Evolutionary conservation across 2,113 vertebrate species (phyloP).

Genomic region (Sceloporus tristichus): DNA sequence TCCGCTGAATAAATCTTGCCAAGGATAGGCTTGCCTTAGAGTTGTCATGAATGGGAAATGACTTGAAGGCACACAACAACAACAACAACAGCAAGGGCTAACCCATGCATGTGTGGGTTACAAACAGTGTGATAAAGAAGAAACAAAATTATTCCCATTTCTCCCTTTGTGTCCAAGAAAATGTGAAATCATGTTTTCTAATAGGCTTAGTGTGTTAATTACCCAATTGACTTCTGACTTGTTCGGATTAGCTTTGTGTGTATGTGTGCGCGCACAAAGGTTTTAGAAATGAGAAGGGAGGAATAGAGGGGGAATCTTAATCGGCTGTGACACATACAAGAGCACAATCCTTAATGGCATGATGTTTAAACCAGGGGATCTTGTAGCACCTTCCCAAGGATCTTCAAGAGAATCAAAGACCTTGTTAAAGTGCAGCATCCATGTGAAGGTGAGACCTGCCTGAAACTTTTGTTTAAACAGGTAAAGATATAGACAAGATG

Average conservation of each 20-base stretch:
- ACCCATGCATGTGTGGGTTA: not conserved
- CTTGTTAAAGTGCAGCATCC: not conserved
- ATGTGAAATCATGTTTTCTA: conserved; percentile 53
- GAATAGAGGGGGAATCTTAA: conserved; percentile 28
- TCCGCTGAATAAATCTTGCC: too few species aligned
- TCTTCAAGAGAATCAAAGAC: conserved; percentile 47
- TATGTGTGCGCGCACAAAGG: not conserved
- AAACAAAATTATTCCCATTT: conserved; percentile 31
- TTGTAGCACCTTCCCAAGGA: not conserved
- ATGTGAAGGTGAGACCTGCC: too few species aligned
- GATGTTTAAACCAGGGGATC: conserved; percentile 33
- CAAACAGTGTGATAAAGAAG: too few species aligned
- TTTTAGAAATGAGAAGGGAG: conserved; percentile 41
- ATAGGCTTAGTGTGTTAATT: conserved; percentile 52
- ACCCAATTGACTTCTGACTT: conserved; percentile 64
- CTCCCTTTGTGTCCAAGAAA: conserved; percentile 40
- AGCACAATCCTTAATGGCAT: conserved; percentile 49
- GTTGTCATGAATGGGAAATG: too few species aligned
- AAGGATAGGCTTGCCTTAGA: too few species aligned
- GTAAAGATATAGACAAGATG: too few species aligned
- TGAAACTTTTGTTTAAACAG: too few species aligned
- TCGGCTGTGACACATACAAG: conserved; percentile 51
- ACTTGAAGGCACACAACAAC: too few species aligned
- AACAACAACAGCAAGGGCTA: too few species aligned
- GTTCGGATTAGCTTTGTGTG: conserved; percentile 66